A percentile compares a stretch with the other conserved stretches of the same genome.
Evolutionary conservation across 2,797 vertebrate genomes (phyloP).

Genomic region (Lepus townsendii): DNA sequence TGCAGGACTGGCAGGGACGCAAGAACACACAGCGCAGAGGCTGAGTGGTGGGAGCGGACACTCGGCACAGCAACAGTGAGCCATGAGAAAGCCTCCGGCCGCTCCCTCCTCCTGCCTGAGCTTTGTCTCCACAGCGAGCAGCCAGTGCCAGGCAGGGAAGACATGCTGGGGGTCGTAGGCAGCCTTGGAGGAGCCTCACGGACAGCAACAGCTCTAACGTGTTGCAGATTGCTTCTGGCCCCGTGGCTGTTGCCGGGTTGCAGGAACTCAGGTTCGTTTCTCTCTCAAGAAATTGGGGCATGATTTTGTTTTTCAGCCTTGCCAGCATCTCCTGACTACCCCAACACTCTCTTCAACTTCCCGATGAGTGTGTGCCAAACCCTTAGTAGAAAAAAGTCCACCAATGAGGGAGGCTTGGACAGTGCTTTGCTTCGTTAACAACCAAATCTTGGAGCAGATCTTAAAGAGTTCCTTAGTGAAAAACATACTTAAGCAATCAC

Average conservation of each 20-base stretch:
- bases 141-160: neutral
- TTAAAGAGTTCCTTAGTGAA: neutral
- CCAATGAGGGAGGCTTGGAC: neutral
- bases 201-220: neutral
- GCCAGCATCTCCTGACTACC: neutral
- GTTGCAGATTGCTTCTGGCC: neutral
- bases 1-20: neutral
- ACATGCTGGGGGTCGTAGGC: too few species aligned
- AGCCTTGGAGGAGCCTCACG: fast-evolving
- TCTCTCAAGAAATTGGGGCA: neutral
- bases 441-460: neutral
- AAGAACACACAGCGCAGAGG: neutral
- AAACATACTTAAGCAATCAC: neutral
- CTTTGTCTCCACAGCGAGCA: neutral
- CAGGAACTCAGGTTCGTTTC: neutral
- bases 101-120: neutral
- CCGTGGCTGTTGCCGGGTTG: neutral
- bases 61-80: neutral
- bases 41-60: fast-evolving
- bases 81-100: fast-evolving
- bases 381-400: neutral
- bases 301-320: neutral
- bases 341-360: neutral
- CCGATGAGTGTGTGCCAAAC: neutral
- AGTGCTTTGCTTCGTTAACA: neutral